Percentiles rank a stretch among this genome's conserved stretches.
Evolutionary conservation across 2,113 vertebrate species (phyloP).

Genomic region (Thunnus maccoyii): DNA sequence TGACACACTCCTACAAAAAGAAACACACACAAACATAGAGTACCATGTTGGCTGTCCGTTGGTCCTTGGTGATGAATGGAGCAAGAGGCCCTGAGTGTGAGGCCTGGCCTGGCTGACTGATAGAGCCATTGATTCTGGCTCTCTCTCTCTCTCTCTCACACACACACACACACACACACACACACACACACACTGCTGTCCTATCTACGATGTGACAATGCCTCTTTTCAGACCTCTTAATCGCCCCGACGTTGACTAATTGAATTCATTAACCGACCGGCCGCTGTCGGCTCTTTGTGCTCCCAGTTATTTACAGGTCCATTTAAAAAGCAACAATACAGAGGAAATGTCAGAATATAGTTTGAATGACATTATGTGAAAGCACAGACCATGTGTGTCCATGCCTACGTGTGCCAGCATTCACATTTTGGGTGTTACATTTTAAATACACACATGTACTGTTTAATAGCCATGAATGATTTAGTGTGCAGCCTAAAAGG

Average conservation of each 20-base stretch:
- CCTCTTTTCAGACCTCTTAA: constrained; percentile 75
- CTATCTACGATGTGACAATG: constrained; percentile 68
- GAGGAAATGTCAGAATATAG: constrained; percentile 72
- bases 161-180: background rate
- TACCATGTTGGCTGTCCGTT: constrained; percentile 3
- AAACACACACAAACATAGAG: constrained; percentile 22
- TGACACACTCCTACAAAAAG: constrained; percentile 16
- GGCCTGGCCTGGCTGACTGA: constrained; percentile 60
- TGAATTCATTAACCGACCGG: constrained; percentile 74
- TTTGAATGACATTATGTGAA: constrained; percentile 53
- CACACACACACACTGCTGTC: background rate
- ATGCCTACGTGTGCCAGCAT: background rate
- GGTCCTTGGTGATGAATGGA: constrained; percentile 60
- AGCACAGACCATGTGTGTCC: constrained; percentile 8
- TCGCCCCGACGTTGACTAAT: constrained; percentile 75
- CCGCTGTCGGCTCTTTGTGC: constrained; percentile 55
- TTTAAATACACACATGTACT: constrained; percentile 52
- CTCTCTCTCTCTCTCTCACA: background rate
- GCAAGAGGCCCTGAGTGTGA: constrained; percentile 39
- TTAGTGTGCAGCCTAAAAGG: constrained; percentile 61
- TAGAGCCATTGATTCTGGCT: constrained; percentile 63
- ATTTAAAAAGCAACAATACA: constrained; percentile 68
- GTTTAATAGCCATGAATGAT: constrained; percentile 69
- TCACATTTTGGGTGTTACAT: constrained; percentile 32
- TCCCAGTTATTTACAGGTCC: constrained; percentile 76